A percentile compares a stretch with the other conserved stretches of the same genome.
These are phyloP conservation scores for Lophotis ruficrista DNA, from an alignment of 2,113 vertebrate genomes.

Conservation along the genomic window DNA sequence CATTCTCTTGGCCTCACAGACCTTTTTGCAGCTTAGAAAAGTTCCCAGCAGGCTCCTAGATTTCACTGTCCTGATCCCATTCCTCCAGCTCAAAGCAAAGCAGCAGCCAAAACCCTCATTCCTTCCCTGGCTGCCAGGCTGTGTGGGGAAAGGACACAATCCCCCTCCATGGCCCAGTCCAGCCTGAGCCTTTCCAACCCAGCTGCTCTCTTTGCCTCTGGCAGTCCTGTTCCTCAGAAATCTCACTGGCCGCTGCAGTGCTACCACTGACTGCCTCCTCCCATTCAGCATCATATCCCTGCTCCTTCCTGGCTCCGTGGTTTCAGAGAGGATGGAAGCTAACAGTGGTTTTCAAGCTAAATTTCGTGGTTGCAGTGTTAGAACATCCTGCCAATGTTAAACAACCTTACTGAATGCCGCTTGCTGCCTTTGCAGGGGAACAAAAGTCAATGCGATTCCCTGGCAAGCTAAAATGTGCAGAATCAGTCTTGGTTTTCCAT, in stretches of 20 bases:
- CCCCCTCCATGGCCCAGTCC: not conserved
- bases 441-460: not conserved
- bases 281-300: not conserved
- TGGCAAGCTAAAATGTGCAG: not conserved
- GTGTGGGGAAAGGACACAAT: fast-evolving
- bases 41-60: not conserved
- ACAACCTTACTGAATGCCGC: not conserved
- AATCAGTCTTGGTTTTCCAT: not conserved
- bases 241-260: not conserved
- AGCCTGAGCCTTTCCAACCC: not conserved
- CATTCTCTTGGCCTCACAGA: not conserved
- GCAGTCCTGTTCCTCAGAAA: not conserved
- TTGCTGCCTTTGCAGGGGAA: not conserved
- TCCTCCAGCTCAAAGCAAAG: not conserved
- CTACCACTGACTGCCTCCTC: not conserved
- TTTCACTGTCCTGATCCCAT: not conserved
- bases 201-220: not conserved
- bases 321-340: not conserved
- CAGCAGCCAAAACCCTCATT: not conserved
- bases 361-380: not conserved
- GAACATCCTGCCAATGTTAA: not conserved
- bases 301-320: not conserved
- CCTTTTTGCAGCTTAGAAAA: not conserved
- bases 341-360: not conserved
- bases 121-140: not conserved